Base-by-base conservation (phyloP, 2,888 invertebrate genomes). In the Drosophila affinis region DNA sequence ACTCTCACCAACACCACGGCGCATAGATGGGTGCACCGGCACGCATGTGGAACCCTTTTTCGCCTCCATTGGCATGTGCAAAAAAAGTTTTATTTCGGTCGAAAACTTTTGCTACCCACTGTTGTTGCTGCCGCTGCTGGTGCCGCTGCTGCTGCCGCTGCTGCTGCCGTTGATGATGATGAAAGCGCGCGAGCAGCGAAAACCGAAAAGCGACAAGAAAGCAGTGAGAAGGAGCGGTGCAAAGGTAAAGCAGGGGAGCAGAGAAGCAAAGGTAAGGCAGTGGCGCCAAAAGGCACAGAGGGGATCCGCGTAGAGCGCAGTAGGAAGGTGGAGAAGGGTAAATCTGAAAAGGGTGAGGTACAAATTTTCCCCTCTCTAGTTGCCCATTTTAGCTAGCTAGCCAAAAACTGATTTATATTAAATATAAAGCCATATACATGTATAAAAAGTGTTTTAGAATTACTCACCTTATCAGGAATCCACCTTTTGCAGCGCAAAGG, bases 1-100 rank as follows among this genome's bases (percentile, higher is more conserved):
- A 67, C 60, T 59, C 72, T 59, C 55, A 48, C 59, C 44, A 52
- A 32, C 46, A 51, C 39, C 46, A 45, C 21, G 52, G n/a, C 44
- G 55, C 58, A n/a, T 10, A 67, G 53, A 46, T 68, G 75, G 72
- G 76, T 88, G 87, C 81, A 83, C 79, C 82, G 82, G 86, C 82
- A 89, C 83, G 89, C 89, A 85, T 89, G 77, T 76, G 82, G 85
- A 82, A 88, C 82, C 87, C 82, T 82, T 88, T 72, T 72, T 75
- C 74, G 74, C 74, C 65, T 75, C 65, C 58, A 58, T 75, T 88
- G 85, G 78, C 87, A 88, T 88, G 89, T 82, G 87, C 53, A 55
- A 46, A 79, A 72, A 79, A 87, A 56, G 76, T 88, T 85, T 73
- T 70, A 39, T 70, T 64, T 46, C 14, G 75, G 58, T 44, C 34